Evolutionary conservation across 1,140 invertebrate genomes (phyloP).

Genomic region (Philaenus spumarius): DNA sequence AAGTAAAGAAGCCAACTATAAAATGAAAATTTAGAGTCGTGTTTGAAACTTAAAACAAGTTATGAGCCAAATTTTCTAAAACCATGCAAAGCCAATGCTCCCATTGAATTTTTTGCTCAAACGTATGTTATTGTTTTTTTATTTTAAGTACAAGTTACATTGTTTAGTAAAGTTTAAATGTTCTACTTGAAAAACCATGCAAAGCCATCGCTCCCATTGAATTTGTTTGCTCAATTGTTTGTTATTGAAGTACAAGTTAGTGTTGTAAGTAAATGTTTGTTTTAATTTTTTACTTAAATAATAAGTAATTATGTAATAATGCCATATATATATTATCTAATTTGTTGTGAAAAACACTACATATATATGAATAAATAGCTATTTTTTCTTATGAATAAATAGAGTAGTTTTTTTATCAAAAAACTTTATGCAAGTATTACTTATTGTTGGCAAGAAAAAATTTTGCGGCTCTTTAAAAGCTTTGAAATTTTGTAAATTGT

Average conservation of each 20-base stretch:
- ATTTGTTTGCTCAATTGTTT: slow-evolving; percentile 10
- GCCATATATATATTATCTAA: slow-evolving; percentile 10
- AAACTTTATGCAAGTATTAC: slow-evolving; percentile 7
- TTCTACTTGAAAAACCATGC: slow-evolving; percentile 5
- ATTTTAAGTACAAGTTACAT: slow-evolving; percentile 2
- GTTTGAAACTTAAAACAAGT: slow-evolving; percentile 29
- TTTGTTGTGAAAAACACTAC: slow-evolving; percentile 8
- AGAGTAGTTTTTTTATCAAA: neutral
- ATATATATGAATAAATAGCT: too few species aligned
- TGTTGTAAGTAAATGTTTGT: slow-evolving; percentile 4
- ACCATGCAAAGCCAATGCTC: slow-evolving; percentile 27
- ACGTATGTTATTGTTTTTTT: neutral
- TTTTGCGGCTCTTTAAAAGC: slow-evolving; percentile 4
- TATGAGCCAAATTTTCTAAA: slow-evolving; percentile 28
- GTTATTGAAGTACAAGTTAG: slow-evolving; percentile 14
- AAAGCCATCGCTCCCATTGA: slow-evolving; percentile 10
- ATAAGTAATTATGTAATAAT: slow-evolving; percentile 5
- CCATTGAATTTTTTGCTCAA: slow-evolving; percentile 16
- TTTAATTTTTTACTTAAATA: slow-evolving; percentile 4
- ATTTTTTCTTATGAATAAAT: neutral
- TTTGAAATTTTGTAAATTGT: slow-evolving; percentile 13
- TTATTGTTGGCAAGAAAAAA: slow-evolving; percentile 9
- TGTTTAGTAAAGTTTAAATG: neutral
- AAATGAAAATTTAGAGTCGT: slow-evolving; percentile 29
- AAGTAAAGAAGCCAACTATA: slow-evolving; percentile 32